Base-by-base conservation (phyloP, 2,797 vertebrate genomes). In the Rhinichthys osculus region DNA sequence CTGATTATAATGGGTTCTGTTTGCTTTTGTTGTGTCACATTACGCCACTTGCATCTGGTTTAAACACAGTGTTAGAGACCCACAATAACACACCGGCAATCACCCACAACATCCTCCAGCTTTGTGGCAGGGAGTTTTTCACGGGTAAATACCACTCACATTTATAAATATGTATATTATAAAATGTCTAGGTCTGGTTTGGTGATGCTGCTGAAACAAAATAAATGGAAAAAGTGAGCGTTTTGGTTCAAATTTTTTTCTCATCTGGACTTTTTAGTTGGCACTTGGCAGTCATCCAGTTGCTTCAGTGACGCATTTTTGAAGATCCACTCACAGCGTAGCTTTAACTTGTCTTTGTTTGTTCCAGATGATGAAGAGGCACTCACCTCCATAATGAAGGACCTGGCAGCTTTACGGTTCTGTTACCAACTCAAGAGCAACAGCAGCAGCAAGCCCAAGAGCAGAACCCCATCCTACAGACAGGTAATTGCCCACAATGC, bases 351-450 rank as follows among this genome's bases (percentile, higher is more conserved):
- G 1, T 83, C 3, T 83, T 64, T 85, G 90, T 92, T 54, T 87
- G 47, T 57, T 87, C 21, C 88, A 98, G 97, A 98, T 67, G 97
- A 97, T 47, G 97, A 97, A 91, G 97, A 96, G 92, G 97, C 97
- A 23, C 95, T 98, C 62, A 97, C 97, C 92, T 97, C 97, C 90
- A 98, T 98, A 91, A 98, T 98, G 97, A 97, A 97, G 93, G 97
- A 98, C 91, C 93, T 98, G 90, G 97, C 97, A 44, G 97, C 97
- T 0, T 84, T 98, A 94, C 96, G 97, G 82, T 96, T 96, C 88
- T 96, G 96, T 84, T 96, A 95, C 88, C 92, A 95, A 89, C 92
- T 92, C 92, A 96, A 95, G 91, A 94, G 90, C 89, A 93, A 95
- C 91, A 94, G 95, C 92, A 95, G 92, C 92, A 95, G 95, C 94